These are phyloP conservation scores for Agrypnia vestita DNA, from an alignment of 1,140 invertebrate genomes.

Conservation along the genomic window DNA sequence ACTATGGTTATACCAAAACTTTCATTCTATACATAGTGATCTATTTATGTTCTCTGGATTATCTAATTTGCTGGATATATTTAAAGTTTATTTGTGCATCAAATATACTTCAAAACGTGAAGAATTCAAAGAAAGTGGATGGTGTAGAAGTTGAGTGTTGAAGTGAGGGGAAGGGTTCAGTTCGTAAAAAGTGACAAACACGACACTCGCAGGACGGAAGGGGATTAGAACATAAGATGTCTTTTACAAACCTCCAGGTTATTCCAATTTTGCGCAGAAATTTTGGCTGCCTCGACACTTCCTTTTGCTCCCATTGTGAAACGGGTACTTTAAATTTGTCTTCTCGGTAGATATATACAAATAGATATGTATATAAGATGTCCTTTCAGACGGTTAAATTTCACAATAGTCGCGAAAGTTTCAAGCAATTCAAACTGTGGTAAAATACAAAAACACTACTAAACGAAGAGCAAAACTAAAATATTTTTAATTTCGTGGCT, in stretches of 20 bases:
- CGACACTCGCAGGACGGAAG: conserved; percentile 14
- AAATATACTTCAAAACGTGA: too few species aligned
- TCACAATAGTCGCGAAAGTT: conserved; percentile 40
- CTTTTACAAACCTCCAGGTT: conserved; percentile 80
- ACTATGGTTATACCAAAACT: too few species aligned
- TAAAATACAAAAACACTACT: conserved; percentile 24
- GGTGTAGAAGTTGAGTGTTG: neutral
- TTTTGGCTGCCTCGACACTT: conserved; percentile 82
- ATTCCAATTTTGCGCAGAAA: conserved; percentile 83
- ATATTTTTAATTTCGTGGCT: neutral
- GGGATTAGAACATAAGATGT: conserved; percentile 47
- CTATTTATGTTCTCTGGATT: too few species aligned
- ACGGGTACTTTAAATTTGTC: conserved; percentile 29
- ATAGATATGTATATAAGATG: too few species aligned
- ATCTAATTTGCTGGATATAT: too few species aligned
- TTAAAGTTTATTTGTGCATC: too few species aligned
- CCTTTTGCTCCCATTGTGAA: conserved; percentile 80
- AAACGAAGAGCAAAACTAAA: neutral
- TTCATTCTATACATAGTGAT: too few species aligned
- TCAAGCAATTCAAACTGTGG: conserved; percentile 25
- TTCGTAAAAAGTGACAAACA: neutral
- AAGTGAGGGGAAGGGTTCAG: neutral
- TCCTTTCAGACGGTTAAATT: conserved; percentile 4
- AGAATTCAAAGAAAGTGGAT: too few species aligned
- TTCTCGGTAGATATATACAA: conserved; percentile 35